These are phyloP conservation scores for Asbolus verrucosus DNA, from an alignment of 1,140 invertebrate species.

Conservation along the genomic window DNA sequence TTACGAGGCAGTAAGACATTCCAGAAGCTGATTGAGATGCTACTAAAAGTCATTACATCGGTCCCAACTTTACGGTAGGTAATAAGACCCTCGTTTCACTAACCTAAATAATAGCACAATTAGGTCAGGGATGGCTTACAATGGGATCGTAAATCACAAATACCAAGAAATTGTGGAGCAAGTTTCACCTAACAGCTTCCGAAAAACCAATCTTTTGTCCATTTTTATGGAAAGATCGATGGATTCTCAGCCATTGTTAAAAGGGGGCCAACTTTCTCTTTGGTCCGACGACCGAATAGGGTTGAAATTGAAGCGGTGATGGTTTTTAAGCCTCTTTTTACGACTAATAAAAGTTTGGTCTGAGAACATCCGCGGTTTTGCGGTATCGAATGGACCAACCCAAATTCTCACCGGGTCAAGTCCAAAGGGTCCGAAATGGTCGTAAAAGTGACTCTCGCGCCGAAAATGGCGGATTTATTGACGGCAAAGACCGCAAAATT, in stretches of 20 bases:
- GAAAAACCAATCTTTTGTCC: too few species aligned
- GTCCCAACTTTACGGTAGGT: constrained; percentile 4
- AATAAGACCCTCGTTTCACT: constrained; percentile 10
- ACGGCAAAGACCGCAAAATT: constrained; percentile 6
- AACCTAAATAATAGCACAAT: not conserved
- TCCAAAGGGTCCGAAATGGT: not conserved
- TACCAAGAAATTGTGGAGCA: too few species aligned
- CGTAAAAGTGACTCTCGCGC: constrained; percentile 10
- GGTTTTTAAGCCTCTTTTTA: not conserved
- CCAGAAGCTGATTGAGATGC: constrained; percentile 5
- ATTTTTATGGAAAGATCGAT: too few species aligned
- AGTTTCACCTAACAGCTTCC: too few species aligned
- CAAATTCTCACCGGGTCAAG: not conserved
- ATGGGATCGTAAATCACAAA: too few species aligned
- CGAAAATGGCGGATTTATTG: constrained; percentile 15
- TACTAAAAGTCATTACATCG: not conserved
- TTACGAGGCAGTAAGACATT: not conserved
- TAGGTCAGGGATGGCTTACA: constrained; percentile 3
- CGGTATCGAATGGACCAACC: not conserved
- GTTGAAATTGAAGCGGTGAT: too few species aligned
- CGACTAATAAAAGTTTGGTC: constrained; percentile 17
- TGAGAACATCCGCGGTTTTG: not conserved
- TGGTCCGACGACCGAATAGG: too few species aligned
- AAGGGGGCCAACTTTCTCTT: not conserved
- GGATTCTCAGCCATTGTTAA: not conserved